Conservation (phyloP, 2,888 invertebrate genomes). For the Gnatocerus cornutus region DNA sequence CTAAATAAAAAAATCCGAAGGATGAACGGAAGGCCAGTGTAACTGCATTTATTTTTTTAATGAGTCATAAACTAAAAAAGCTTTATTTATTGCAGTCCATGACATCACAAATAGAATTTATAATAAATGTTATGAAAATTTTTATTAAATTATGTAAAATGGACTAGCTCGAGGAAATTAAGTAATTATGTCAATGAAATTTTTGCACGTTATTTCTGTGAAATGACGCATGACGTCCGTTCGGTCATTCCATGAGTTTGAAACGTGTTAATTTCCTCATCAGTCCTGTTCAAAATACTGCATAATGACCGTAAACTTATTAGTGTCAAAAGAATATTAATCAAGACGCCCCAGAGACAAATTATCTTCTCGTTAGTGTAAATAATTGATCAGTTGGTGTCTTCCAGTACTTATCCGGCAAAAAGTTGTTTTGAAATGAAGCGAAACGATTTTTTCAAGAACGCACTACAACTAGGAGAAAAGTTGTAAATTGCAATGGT, state of each 20-base stretch:
- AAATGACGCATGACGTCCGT: slow-evolving; percentile 15
- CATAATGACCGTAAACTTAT: slow-evolving; percentile 32
- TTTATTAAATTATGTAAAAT: slow-evolving; percentile 29
- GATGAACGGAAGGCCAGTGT: background rate
- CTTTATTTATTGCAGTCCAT: slow-evolving; percentile 9
- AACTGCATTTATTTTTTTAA: slow-evolving; percentile 2
- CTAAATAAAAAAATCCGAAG: slow-evolving; percentile 3
- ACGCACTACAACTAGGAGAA: slow-evolving; percentile 4
- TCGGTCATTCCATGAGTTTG: slow-evolving; percentile 1
- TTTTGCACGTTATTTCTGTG: slow-evolving; percentile 29
- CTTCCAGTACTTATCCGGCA: slow-evolving; percentile 16
- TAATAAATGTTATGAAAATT: slow-evolving; percentile 1
- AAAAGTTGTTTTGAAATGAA: slow-evolving; percentile 20
- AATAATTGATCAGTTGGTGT: slow-evolving; percentile 23
- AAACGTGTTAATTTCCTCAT: slow-evolving; percentile 22
- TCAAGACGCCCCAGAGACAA: slow-evolving; percentile 18
- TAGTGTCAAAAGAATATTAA: slow-evolving; percentile 40
- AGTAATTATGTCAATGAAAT: slow-evolving; percentile 16
- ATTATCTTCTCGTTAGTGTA: slow-evolving; percentile 16
- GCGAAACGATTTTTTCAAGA: slow-evolving; percentile 13
- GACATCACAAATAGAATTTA: slow-evolving; percentile 24
- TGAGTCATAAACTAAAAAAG: slow-evolving; percentile 11
- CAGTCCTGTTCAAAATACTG: slow-evolving; percentile 18
- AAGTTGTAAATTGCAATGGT: slow-evolving; percentile 16
- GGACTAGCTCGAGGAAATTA: slow-evolving; percentile 9